Conservation (phyloP, 2,888 invertebrate species). For the Strigamia crassipes region DNA sequence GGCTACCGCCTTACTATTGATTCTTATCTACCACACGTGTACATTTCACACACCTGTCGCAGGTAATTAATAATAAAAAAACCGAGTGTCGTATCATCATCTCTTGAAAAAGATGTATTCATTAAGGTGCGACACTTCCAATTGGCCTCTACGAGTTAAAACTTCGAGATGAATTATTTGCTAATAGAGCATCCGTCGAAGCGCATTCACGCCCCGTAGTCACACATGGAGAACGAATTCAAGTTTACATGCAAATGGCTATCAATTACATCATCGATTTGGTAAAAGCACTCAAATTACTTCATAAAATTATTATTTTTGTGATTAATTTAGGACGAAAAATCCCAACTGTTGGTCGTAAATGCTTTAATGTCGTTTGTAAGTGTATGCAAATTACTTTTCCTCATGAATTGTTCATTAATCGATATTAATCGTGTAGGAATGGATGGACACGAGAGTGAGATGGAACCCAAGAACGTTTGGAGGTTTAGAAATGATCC, state of each 20-base stretch:
- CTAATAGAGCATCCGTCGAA: not conserved
- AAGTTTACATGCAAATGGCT: not conserved
- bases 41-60: not conserved
- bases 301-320: not conserved
- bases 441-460: not conserved
- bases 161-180: slow-evolving; percentile 20
- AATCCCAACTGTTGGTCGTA: not conserved
- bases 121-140: not conserved
- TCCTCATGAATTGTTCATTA: not conserved
- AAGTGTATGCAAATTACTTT: not conserved
- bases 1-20: not conserved
- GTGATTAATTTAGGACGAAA: not conserved
- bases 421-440: not conserved
- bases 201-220: not conserved
- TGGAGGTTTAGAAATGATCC: not conserved
- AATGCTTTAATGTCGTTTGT: not conserved
- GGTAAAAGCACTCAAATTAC: not conserved
- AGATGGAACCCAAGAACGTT: not conserved
- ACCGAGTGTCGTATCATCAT: too few relatives aligned
- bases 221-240: not conserved
- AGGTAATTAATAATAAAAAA: not conserved
- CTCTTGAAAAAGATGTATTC: not conserved
- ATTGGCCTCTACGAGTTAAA: slow-evolving; percentile 3
- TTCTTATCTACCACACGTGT: not conserved
- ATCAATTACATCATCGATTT: not conserved